These are phyloP conservation scores for Tineola bisselliella DNA, from an alignment of 2,888 invertebrate genomes.

Conservation along the genomic window DNA sequence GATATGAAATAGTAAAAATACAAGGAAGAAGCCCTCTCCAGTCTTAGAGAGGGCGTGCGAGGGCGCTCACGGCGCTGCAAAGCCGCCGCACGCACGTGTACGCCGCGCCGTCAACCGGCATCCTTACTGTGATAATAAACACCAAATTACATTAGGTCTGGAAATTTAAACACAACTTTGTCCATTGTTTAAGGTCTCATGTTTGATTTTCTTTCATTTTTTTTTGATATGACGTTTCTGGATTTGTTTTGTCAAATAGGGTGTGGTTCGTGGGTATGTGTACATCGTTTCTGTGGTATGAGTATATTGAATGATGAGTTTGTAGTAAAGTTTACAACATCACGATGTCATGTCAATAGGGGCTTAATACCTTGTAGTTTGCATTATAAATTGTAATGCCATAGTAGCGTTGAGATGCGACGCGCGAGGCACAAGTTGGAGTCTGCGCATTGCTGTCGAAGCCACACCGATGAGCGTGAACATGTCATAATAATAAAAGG, in stretches of 20 bases:
- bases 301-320: background rate
- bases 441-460: background rate
- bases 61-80: conserved; percentile 43
- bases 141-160: conserved; percentile 23
- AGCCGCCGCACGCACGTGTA: conserved; percentile 29
- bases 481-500: too few species aligned
- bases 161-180: background rate
- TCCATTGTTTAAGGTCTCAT: background rate
- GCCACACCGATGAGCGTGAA: background rate
- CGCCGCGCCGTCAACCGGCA: conserved; percentile 11
- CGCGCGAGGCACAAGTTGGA: background rate
- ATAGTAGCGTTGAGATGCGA: background rate
- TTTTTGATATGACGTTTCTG: background rate
- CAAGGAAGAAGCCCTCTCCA: conserved; percentile 34
- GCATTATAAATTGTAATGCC: background rate
- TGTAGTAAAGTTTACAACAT: background rate
- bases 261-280: background rate
- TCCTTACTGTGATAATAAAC: conserved; percentile 38
- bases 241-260: background rate
- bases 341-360: background rate
- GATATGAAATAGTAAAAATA: conserved; percentile 36
- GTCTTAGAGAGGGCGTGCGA: conserved; percentile 46
- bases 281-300: background rate
- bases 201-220: background rate
- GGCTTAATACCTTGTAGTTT: background rate